phyloP scores from a whole-genome alignment of 2,797 vertebrate genomes.

The Bradypodion ventrale region DNA sequence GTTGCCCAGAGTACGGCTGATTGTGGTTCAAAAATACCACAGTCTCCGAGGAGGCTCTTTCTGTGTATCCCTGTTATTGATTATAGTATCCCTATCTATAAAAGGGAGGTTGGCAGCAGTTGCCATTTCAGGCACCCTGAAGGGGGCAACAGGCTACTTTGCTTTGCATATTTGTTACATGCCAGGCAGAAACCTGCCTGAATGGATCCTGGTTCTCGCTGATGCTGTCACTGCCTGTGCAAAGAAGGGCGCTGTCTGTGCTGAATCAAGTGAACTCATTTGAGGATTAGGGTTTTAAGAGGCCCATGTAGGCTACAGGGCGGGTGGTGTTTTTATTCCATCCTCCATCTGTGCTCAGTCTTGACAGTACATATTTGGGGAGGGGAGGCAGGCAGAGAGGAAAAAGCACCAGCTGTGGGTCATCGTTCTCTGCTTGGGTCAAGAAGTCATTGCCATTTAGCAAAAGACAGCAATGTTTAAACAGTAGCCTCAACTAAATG shows the following conservation, averaged over 20 bases:
- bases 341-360: background rate
- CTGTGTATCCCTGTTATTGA: too few relatives aligned
- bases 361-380: background rate
- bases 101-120: background rate
- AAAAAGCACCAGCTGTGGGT: background rate
- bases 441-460: constrained; percentile 12
- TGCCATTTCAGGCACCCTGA: constrained; percentile 23
- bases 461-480: background rate
- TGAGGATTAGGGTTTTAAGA: background rate
- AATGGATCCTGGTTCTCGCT: background rate
- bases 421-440: background rate
- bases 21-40: too few relatives aligned
- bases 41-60: too few relatives aligned
- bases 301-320: background rate
- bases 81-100: too few relatives aligned
- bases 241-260: constrained; percentile 51
- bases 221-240: background rate
- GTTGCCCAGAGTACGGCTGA: too few relatives aligned
- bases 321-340: background rate
- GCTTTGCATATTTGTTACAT: background rate
- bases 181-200: background rate
- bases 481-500: constrained; percentile 11
- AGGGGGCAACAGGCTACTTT: background rate
- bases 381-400: background rate
- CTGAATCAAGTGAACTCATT: constrained; percentile 31